phyloP scores from a whole-genome alignment of 2,797 vertebrate species.

The Hyperoplus immaculatus region DNA sequence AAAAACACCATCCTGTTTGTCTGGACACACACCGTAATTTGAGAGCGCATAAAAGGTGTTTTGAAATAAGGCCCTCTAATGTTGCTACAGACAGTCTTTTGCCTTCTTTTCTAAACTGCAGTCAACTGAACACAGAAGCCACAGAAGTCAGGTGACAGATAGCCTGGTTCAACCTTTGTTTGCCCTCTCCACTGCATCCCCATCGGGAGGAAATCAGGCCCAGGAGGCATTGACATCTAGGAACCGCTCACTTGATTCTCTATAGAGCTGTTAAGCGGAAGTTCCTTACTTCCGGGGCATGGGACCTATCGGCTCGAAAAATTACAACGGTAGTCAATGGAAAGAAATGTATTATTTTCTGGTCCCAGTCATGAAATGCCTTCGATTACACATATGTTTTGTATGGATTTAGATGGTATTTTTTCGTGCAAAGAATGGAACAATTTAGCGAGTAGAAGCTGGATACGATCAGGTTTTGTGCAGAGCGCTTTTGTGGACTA shows the following conservation, averaged over 20 bases:
- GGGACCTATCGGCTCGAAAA: no score
- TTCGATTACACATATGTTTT: no score
- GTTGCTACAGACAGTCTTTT: conserved; percentile 26
- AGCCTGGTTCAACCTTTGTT: conserved; percentile 61
- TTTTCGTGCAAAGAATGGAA: no score
- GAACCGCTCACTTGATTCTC: conserved; percentile 30
- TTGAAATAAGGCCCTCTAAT: conserved; percentile 32
- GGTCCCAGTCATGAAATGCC: no score
- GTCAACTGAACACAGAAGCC: conserved; percentile 41
- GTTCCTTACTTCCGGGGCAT: no score
- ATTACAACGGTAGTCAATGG: no score
- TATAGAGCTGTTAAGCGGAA: no score
- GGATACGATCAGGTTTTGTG: no score
- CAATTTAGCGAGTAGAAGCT: no score
- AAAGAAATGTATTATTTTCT: no score
- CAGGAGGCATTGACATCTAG: conserved; percentile 48
- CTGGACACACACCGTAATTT: conserved; percentile 20
- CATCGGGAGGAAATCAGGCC: conserved; percentile 42
- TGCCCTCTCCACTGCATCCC: conserved; percentile 59
- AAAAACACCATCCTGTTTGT: conserved; percentile 29
- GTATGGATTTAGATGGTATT: no score
- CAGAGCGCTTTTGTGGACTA: no score
- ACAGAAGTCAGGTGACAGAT: conserved; percentile 63
- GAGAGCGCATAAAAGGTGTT: conserved; percentile 46
- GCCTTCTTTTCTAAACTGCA: conserved; percentile 44